Evolutionary conservation across 2,888 invertebrate genomes (phyloP), one percentile per base, ranked within the genome.

Genomic region (Tyria jacobaeae): DNA sequence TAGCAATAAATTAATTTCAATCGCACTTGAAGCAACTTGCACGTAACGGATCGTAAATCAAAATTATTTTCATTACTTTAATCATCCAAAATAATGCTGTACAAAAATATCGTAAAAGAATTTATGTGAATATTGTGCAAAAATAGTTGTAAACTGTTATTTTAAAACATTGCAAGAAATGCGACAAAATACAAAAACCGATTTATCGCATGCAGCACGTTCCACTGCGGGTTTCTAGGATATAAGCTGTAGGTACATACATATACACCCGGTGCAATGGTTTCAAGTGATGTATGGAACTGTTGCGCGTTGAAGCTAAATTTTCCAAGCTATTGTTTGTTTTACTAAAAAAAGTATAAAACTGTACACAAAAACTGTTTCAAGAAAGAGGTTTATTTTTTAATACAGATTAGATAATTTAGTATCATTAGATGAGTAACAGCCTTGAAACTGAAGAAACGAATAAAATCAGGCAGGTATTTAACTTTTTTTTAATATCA

Each of bases 251-350:
- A 21, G 62, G 69, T 62, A 62, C 60, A 51, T 31, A 47, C 62
- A 59, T 52, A 59, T 47, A 53, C 71, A 66, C 60, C 61, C 51
- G 55, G 70, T 65, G 70, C 76, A 74, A 75, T 70, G 65, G 67
- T 59, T 67, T 62, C 70, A 65, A 64, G 70, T 74, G 76, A 74
- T 76, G 55, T 64, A 74, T 75, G 56, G 61, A 39, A 47, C 63
- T 67, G 60, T 48, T 62, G 65, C 61, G 64, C 62, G 49, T 53
- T 64, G 59, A 57, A 66, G 66, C 57, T 51, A 34, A 56, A 25
- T 50, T 64, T 54, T 62, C 64, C 71, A 62, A 25, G 21, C 58
- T 48, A 27, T 62, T 37, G 24, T 4, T 25, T 12, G 44, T 9
- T 24, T 3, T 5, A 5, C 9, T 14, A 21, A 52, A 25, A n/a